Evolutionary conservation across 1,140 invertebrate genomes (phyloP), one percentile per base, ranked within the genome.

Genomic region (Coelopa frigida): DNA sequence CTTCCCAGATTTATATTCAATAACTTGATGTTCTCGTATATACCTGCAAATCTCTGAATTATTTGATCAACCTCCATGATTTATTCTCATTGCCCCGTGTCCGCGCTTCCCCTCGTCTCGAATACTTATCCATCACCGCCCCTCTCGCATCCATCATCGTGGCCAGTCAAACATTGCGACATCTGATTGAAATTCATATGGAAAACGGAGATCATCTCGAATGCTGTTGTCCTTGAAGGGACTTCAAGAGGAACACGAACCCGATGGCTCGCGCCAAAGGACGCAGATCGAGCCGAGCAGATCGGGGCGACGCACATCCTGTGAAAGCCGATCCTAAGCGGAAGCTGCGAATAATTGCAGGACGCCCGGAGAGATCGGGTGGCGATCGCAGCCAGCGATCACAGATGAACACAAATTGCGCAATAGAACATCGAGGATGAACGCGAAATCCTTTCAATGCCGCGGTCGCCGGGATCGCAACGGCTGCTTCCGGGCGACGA

Each of bases 231-330:
- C 5, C 5, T 14, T 4, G 11, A 10, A 7, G 23, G 18, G 5
- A 21, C n/a, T 24, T 24, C 11, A 26, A 23, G 6, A 39, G 7
- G 26, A 22, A 15, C 23, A 42, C 31, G 12, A 10, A 7, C 8
- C 26, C 11, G 12, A 40, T 33, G 42, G 26, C 42, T 24, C 41
- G 48, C 26, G 48, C 48, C 48, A 49, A 47, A 21, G 8, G 14
- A 31, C 33, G 45, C 51, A 59, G 53, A 46, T 37, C 11, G 11
- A 5, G 33, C 35, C 27, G 14, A 29, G 27, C 27, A 14, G 8
- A 8, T 29, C 22, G 15, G 24, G 31, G 26, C 35, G 21, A 31
- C 7, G 37, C 15, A 39, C 37, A 39, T 5, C 17, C 11, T 8
- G 8, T 14, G 15, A 46, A 5, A 11, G 14, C 17, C 4, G 22